These are phyloP conservation scores for Andrena fulva DNA, from an alignment of 2,888 invertebrate species.

Conservation along the genomic window DNA sequence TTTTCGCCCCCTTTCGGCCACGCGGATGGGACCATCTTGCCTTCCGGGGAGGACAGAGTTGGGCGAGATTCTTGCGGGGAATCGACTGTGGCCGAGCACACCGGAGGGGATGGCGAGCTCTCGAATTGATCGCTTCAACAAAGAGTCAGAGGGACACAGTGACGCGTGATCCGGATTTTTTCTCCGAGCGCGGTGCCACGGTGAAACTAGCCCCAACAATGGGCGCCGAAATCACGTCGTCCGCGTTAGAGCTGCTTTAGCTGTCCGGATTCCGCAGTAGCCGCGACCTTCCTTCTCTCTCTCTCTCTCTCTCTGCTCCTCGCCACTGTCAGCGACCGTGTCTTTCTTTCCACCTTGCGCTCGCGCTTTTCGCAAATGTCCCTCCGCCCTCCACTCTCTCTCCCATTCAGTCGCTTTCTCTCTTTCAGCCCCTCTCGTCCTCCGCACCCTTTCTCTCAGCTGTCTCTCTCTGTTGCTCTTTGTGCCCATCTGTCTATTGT, in stretches of 20 bases:
- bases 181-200: slow-evolving; percentile 3
- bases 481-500: slow-evolving; percentile 80
- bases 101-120: not conserved
- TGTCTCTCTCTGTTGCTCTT: slow-evolving; percentile 62
- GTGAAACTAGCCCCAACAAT: slow-evolving; percentile 7
- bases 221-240: slow-evolving; percentile 30
- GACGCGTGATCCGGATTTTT: slow-evolving; percentile 31
- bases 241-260: slow-evolving; percentile 36
- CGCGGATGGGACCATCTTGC: not conserved
- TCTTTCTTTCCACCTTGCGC: slow-evolving; percentile 45
- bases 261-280: slow-evolving; percentile 31
- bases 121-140: slow-evolving; percentile 8
- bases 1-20: not conserved
- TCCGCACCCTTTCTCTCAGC: not conserved
- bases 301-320: slow-evolving; percentile 6
- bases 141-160: not conserved
- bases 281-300: slow-evolving; percentile 16
- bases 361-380: slow-evolving; percentile 52
- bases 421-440: slow-evolving; percentile 4
- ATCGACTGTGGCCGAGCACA: not conserved
- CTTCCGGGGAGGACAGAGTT: not conserved
- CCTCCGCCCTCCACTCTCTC: not conserved
- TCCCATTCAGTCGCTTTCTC: slow-evolving; percentile 17
- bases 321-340: slow-evolving; percentile 8
- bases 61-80: slow-evolving; percentile 4